A percentile compares a stretch with the other conserved stretches of the same genome.
Evolutionary conservation across 2,113 vertebrate genomes (phyloP).

Genomic region (Salvelinus namaycush): DNA sequence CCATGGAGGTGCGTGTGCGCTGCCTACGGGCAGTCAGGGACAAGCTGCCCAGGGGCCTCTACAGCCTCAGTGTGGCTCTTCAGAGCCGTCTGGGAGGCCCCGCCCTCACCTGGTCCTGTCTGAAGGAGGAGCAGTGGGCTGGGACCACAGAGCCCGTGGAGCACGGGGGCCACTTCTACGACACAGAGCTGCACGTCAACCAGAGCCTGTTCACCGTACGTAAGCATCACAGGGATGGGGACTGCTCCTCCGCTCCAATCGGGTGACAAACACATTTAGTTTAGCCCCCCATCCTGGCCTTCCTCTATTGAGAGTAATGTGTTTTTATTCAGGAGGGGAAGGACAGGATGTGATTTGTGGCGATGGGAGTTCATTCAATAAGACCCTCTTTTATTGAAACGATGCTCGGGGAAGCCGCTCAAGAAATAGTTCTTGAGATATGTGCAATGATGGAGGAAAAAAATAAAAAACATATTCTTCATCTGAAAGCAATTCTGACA

Average conservation of each 20-base stretch:
- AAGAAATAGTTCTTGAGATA: constrained; percentile 27
- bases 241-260: constrained; percentile 1
- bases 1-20: constrained; percentile 77
- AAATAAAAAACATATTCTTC: constrained; percentile 53
- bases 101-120: constrained; percentile 58
- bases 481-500: constrained; percentile 56
- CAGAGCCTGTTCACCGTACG: constrained; percentile 84
- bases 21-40: constrained; percentile 86
- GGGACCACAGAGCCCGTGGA: constrained; percentile 64
- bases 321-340: constrained; percentile 41
- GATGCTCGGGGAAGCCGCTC: constrained; percentile 19
- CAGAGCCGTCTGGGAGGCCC: constrained; percentile 74
- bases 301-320: constrained; percentile 29
- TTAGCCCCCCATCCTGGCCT: background rate
- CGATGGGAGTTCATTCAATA: constrained; percentile 35
- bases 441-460: constrained; percentile 1
- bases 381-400: constrained; percentile 35
- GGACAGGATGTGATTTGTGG: constrained; percentile 43
- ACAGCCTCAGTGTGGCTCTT: constrained; percentile 78
- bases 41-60: constrained; percentile 84
- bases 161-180: constrained; percentile 79
- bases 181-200: constrained; percentile 80
- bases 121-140: constrained; percentile 57
- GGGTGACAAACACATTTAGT: no score
- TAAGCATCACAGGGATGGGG: constrained; percentile 1